A percentile compares a stretch with the other conserved stretches of the same genome.
Conservation (phyloP, 2,888 invertebrate species). For the Hetaerina titia region DNA sequence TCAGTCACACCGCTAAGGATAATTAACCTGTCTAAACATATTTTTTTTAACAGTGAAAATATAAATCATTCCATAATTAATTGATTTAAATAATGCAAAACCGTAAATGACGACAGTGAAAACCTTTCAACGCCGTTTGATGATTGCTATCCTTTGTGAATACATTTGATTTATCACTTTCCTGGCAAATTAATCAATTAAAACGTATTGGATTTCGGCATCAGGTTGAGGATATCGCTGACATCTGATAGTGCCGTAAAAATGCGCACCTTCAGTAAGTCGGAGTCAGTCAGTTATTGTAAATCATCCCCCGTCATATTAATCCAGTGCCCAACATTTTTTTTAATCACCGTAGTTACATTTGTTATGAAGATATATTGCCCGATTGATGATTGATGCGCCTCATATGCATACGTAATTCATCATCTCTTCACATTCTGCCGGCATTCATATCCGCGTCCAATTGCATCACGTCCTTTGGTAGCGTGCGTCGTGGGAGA, state of each 20-base stretch:
- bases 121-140: neutral
- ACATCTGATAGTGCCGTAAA: neutral
- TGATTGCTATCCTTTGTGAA: neutral
- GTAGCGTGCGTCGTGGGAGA: neutral
- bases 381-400: constrained; percentile 14
- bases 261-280: neutral
- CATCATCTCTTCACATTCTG: constrained; percentile 1
- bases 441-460: neutral
- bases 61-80: neutral
- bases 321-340: neutral
- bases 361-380: neutral
- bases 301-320: neutral
- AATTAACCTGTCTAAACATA: no score
- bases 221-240: neutral
- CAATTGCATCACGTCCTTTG: neutral
- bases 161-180: neutral
- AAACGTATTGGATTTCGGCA: neutral
- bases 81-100: neutral
- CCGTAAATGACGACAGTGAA: neutral
- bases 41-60: neutral
- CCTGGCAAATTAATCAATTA: neutral
- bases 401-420: neutral
- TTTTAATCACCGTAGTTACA: neutral
- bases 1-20: no score
- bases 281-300: neutral